Conservation (phyloP, 1,140 invertebrate genomes). For the Globodera ellingtonae region DNA sequence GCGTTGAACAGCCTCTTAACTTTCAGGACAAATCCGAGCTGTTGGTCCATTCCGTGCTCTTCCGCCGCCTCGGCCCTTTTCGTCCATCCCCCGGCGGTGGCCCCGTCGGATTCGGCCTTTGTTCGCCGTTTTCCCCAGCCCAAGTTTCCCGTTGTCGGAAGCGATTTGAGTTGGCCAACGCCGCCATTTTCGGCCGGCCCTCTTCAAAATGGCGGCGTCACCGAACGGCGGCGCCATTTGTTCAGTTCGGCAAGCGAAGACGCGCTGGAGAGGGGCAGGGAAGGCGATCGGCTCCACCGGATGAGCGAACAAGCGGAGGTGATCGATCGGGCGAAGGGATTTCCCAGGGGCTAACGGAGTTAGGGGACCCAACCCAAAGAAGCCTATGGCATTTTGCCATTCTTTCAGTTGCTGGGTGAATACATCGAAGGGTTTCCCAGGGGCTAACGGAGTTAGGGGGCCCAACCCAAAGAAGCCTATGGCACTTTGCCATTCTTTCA, state of each 20-base stretch:
- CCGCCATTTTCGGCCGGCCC: neutral
- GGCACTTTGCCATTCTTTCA: constrained; percentile 15
- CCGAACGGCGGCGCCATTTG: constrained; percentile 17
- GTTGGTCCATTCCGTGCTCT: constrained; percentile 21
- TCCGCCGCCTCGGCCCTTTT: constrained; percentile 15
- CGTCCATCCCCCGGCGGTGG: neutral
- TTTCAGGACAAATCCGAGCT: constrained; percentile 32
- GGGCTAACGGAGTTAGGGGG: too few relatives aligned
- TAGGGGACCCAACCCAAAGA: neutral
- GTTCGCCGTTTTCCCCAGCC: constrained; percentile 13
- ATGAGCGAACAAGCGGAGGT: constrained; percentile 22
- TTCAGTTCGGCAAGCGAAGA: constrained; percentile 31
- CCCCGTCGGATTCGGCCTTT: constrained; percentile 16
- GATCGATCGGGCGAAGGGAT: neutral
- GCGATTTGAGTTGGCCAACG: constrained; percentile 13
- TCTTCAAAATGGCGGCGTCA: constrained; percentile 7
- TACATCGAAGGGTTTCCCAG: constrained; percentile 13
- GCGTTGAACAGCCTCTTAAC: too few relatives aligned
- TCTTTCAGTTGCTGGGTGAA: constrained; percentile 43
- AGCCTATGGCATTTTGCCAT: neutral
- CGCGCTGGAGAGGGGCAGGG: constrained; percentile 27
- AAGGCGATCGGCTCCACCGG: neutral
- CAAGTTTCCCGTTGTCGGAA: constrained; percentile 13
- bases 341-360: neutral
- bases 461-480: neutral